Evolutionary conservation across 2,888 invertebrate species (phyloP).

Genomic region (Philaethria dido): DNA sequence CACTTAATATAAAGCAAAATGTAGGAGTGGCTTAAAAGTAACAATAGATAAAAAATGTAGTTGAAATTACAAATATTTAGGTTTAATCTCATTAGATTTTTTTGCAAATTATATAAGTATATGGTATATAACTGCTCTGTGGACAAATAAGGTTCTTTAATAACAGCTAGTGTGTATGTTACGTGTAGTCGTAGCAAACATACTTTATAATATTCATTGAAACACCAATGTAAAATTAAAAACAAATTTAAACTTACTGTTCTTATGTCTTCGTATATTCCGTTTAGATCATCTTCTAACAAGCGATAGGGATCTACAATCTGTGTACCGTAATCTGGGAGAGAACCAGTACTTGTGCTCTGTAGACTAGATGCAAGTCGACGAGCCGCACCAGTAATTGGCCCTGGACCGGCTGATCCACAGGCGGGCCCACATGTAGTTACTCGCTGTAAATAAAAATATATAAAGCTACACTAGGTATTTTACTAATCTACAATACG

Average conservation of each 20-base stretch:
- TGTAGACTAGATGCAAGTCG: slow-evolving; percentile 87
- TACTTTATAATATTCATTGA: neutral
- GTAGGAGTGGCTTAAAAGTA: neutral
- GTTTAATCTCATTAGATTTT: too few relatives aligned
- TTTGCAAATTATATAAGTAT: too few relatives aligned
- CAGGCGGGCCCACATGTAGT: slow-evolving; percentile 74
- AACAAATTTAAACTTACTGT: slow-evolving; percentile 82
- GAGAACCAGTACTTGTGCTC: slow-evolving; percentile 91
- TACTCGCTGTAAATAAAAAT: slow-evolving; percentile 64
- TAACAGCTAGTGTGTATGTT: neutral
- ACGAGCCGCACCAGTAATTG: slow-evolving; percentile 66
- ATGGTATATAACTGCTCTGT: too few relatives aligned
- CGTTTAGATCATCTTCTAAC: slow-evolving; percentile 93
- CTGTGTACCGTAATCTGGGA: slow-evolving; percentile 87
- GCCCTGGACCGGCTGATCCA: slow-evolving; percentile 61
- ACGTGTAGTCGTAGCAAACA: too few relatives aligned
- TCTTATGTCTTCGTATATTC: slow-evolving; percentile 93
- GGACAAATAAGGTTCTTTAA: neutral
- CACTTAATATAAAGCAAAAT: neutral
- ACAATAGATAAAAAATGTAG: neutral
- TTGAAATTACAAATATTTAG: too few relatives aligned
- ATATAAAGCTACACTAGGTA: neutral
- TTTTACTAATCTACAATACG: neutral
- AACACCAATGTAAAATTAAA: neutral
- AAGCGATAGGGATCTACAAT: slow-evolving; percentile 94